Conservation (phyloP, 2,888 invertebrate species). For the Drosophila birchii region DNA sequence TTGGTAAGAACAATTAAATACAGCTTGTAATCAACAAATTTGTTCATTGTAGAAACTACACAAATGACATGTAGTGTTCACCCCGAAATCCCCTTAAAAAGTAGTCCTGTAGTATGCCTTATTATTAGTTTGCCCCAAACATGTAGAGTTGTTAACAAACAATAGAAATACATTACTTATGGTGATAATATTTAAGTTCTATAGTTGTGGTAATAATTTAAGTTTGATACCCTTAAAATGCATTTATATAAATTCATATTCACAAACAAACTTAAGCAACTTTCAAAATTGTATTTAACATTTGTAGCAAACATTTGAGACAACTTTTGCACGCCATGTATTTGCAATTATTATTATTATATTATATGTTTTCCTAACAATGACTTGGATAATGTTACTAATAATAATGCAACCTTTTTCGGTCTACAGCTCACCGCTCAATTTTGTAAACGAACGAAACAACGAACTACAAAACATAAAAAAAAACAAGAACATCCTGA, state of each 20-base stretch:
- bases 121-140: constrained; percentile 23
- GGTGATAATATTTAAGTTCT: constrained; percentile 1
- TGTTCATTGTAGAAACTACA: constrained; percentile 66
- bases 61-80: constrained; percentile 63
- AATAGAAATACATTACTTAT: not conserved
- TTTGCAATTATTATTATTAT: constrained; percentile 31
- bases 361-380: constrained; percentile 35
- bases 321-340: constrained; percentile 55
- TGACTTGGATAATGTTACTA: not conserved
- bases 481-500: constrained; percentile 53
- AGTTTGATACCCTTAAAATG: not conserved
- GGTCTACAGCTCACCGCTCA: constrained; percentile 75
- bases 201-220: not conserved
- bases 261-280: not conserved
- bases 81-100: constrained; percentile 7
- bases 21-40: constrained; percentile 63
- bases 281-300: constrained; percentile 64
- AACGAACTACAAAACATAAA: constrained; percentile 61
- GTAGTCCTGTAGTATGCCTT: constrained; percentile 53
- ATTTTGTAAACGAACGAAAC: constrained; percentile 78
- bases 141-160: constrained; percentile 39
- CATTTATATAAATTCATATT: not conserved
- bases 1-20: constrained; percentile 70
- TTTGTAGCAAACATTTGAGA: constrained; percentile 25
- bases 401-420: constrained; percentile 13